Percentiles rank a stretch among this genome's conserved stretches.
Conservation (phyloP, 2,888 invertebrate species). For the Laothoe populi region DNA sequence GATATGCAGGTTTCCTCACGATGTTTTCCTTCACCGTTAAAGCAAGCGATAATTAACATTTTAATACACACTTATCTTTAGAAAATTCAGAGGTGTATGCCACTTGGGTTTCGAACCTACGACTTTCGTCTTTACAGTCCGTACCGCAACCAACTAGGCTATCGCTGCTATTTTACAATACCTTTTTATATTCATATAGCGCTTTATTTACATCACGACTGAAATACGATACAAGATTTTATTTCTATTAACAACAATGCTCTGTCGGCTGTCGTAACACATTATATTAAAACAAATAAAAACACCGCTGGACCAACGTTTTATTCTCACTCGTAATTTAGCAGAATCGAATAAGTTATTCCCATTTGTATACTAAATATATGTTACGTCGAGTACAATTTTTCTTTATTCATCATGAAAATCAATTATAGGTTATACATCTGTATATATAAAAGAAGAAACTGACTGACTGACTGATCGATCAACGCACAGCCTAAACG, state of each 20-base stretch:
- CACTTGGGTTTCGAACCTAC: too few species aligned
- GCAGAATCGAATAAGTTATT: constrained; percentile 6
- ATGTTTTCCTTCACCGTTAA: too few species aligned
- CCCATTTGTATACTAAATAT: constrained; percentile 15
- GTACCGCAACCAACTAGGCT: too few species aligned
- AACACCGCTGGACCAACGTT: constrained; percentile 1
- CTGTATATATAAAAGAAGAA: too few species aligned
- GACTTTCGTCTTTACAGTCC: too few species aligned
- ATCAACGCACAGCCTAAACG: too few species aligned
- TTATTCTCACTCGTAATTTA: constrained; percentile 1
- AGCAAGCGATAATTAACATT: too few species aligned
- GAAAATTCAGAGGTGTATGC: too few species aligned
- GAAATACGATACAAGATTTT: neutral
- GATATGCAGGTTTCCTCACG: too few species aligned
- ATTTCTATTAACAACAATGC: constrained; percentile 1
- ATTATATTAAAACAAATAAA: constrained; percentile 19
- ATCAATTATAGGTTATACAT: neutral
- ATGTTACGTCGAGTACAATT: constrained; percentile 1
- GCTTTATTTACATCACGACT: neutral
- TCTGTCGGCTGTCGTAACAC: neutral
- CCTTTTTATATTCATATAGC: neutral
- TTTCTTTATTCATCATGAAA: neutral
- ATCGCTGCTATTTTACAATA: too few species aligned
- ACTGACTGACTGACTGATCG: too few species aligned
- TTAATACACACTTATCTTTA: too few species aligned